Base-by-base conservation (phyloP, 2,888 invertebrate genomes). In the Choreutis nemorana region DNA sequence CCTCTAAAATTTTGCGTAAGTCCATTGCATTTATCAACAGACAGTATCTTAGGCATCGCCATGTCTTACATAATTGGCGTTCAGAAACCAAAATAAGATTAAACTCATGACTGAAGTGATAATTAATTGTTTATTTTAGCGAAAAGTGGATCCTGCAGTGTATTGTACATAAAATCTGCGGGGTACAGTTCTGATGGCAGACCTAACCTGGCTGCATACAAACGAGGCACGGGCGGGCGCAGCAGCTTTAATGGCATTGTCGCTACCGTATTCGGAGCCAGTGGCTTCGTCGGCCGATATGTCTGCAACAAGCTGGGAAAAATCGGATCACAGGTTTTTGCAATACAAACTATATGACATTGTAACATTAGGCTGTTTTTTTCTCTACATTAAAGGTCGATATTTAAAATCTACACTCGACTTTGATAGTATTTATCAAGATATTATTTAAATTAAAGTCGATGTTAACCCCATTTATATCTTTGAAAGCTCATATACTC, bases 241-340 rank as follows among this genome's bases (percentile, higher is more conserved):
- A 90, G 91, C 44, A 97, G 97, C 54, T 99, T 98, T 65, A 98
- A 91, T 72, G 99, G 99, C 0, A 83, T 92, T 31, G 95, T 98
- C 2, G 95, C 94, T n/a, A 99, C 99, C n/a, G 91, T 99, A 1
- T 97, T 98, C 63, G 98, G 98, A 29, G 86, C 87, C 31, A 87
- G 88, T 18, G 98, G 98, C 2, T 94, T 94, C 53, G 70, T 97
- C 1, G 99, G 98, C 0, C 82, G 87, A 40, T 88, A 90, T 77
- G 85, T 98, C 9, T 88, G 91, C 60, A 97, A 95, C 59, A 87
- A 88, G 50, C 78, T 99, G 30, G 98, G 97, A 48, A 94, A 90
- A 71, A 83, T 82, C 42, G 93, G 94, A 10, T 83, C 87, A 1
- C 94, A 94, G 83, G 87, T 87, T 23, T 9, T 25, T 11, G 24